Evolutionary conservation across 2,797 vertebrate genomes (phyloP), one percentile per base, ranked within the genome.

Genomic region (Lithobates pipiens): DNA sequence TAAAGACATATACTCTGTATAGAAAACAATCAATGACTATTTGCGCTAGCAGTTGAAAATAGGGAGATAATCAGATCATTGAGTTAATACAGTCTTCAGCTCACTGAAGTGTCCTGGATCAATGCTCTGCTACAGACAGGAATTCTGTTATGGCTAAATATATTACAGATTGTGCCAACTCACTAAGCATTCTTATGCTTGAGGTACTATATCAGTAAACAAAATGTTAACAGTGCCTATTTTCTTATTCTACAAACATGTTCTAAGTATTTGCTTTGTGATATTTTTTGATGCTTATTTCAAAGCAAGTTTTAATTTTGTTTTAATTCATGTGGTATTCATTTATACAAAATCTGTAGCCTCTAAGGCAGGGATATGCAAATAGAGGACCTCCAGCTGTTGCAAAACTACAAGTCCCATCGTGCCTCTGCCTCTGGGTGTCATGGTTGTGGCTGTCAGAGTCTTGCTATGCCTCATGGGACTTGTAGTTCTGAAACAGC

Each of bases 11-110:
- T 67, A 75, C 54, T 46, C 70, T 54, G 29, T 36, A 85, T 74
- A 75, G 61, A 80, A 80, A 81, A 42, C 84, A 81, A 85, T 85
- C 84, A 85, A 85, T 85, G 63, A 39, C 72, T 85, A 85, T 85
- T 63, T 80, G 77, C 75, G 72, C 65, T 61, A 80, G 61, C 72
- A 81, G 78, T 63, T 76, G 78, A 75, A 81, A 81, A 81, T 70
- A 27, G 34, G 27, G 46, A 86, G 78, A 81, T 86, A 70, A 86
- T 81, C 78, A 86, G 72, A 86, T 76, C 77, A 80, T 85, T 69
- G 44, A 85, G 63, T 78, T 80, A 81, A 81, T 77, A 86, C 65
- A 77, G 84, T 86, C 50, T 85, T 76, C 77, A 76, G 61, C 54
- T 85, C 72, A 85, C 65, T 80, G 77, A 85, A 85, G 84, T 80